These are phyloP conservation scores for Pemphigus obesinymphae DNA, from an alignment of 1,140 invertebrate species.

Conservation along the genomic window DNA sequence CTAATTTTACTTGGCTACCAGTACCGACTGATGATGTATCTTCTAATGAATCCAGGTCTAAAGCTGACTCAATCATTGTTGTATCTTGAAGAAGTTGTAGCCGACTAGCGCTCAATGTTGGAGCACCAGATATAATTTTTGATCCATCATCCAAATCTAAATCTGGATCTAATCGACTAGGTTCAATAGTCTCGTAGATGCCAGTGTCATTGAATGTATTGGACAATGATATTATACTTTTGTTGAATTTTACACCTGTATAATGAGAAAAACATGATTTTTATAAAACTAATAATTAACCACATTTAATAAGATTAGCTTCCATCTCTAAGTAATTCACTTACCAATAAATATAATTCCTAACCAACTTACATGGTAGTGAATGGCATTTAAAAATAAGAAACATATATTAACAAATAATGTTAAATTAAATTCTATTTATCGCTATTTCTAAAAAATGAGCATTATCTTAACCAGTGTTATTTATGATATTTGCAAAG, in stretches of 20 bases:
- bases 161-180: slow-evolving; percentile 40
- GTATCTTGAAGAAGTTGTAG: slow-evolving; percentile 71
- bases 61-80: slow-evolving; percentile 79
- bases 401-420: slow-evolving; percentile 24
- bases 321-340: background rate
- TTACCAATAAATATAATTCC: slow-evolving; percentile 25
- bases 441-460: background rate
- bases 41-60: slow-evolving; percentile 76
- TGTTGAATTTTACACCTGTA: slow-evolving; percentile 24
- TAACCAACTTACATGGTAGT: slow-evolving; percentile 37
- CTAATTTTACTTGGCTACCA: slow-evolving; percentile 56
- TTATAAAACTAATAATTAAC: background rate
- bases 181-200: slow-evolving; percentile 37
- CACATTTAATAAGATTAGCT: background rate
- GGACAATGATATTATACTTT: background rate
- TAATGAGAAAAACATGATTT: background rate
- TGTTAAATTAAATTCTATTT: background rate
- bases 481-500: background rate
- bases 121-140: slow-evolving; percentile 12
- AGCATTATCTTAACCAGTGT: background rate
- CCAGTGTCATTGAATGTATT: slow-evolving; percentile 28
- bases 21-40: slow-evolving; percentile 56
- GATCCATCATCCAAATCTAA: slow-evolving; percentile 46
- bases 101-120: slow-evolving; percentile 56
- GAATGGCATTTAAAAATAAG: slow-evolving; percentile 24